phyloP scores from a whole-genome alignment of 2,113 vertebrate species.

The Dolichotis patagonum region DNA sequence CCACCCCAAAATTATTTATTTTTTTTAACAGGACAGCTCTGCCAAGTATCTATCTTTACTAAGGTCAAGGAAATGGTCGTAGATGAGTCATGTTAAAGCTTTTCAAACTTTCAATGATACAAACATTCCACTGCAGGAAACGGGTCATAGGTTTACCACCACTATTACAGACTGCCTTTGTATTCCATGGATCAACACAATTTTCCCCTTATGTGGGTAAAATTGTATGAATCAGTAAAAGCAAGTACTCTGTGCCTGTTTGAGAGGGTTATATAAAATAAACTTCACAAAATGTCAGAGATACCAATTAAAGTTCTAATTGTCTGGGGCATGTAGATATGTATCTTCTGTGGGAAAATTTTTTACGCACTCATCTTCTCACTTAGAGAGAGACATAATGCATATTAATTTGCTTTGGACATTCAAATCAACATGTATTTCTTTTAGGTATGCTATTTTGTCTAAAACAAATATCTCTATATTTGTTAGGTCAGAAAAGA shows the following conservation, averaged over 20 bases:
- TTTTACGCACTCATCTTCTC: neutral
- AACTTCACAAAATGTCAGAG: neutral
- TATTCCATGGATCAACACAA: neutral
- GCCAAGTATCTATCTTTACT: neutral
- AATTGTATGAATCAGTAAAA: neutral
- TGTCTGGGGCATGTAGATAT: neutral
- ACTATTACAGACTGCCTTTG: neutral
- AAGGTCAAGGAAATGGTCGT: neutral
- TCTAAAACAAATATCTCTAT: neutral
- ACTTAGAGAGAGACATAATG: neutral
- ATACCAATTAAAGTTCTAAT: neutral
- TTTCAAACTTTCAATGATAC: neutral
- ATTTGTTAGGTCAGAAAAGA: neutral
- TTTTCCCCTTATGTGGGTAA: neutral
- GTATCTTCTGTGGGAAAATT: neutral
- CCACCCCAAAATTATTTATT: neutral
- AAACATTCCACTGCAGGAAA: neutral
- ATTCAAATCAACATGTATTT: neutral
- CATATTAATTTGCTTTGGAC: neutral
- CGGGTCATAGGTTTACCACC: neutral
- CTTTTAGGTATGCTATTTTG: neutral
- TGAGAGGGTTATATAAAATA: neutral
- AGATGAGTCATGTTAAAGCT: neutral
- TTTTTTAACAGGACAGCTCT: accelerated
- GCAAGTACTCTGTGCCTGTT: too few relatives aligned